Base-by-base conservation (phyloP, 1,140 invertebrate species). In the Achatina immaculata region DNA sequence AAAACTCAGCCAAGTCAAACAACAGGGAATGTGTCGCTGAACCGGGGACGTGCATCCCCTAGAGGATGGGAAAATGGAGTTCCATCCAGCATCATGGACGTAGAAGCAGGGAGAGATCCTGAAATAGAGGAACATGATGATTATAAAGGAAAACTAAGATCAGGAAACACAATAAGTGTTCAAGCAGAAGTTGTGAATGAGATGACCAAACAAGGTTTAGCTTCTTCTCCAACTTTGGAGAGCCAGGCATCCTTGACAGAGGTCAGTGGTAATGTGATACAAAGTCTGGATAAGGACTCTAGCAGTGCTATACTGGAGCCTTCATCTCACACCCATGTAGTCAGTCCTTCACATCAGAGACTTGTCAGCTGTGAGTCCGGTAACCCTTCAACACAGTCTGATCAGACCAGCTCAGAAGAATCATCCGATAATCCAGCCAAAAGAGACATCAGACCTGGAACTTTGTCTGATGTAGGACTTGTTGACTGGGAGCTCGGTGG, bases 101-200 rank as follows among this genome's bases (percentile, higher is more conserved):
- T 36, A 4, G 48, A 76, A 65, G 6, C 55, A 40, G 48, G 31
- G 21, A 58, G 21, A 1, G 16, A 38, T 16, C 6, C 38, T 21
- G 74, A n/a, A n/a, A n/a, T n/a, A n/a, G n/a, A n/a, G n/a, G n/a
- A 65, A 24, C 36, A 31, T 36, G 74, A 76, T 40, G 62, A 66
- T n/a, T 78, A 45, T 58, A 51, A 55, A 42, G 62, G 45, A 16
- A 78, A 62, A 48, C 65, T 69, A 4, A 66, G 65, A 34, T 62
- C 62, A 45, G 76, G 76, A 24, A 78, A 78, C 36, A 78, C 76
- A 28, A 45, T 78, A 14, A 62, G 58, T 69, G 76, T 78, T 0
- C 68, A 58, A 58, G 76, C 76, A 45, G 76, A 78, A 43, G 65
- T 78, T 68, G 76, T 78, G 42, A 78, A 78, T 68, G 76, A 78